Evolutionary conservation across 2,888 invertebrate species (phyloP), one percentile per base, ranked within the genome.

Genomic region (Sesia apiformis): DNA sequence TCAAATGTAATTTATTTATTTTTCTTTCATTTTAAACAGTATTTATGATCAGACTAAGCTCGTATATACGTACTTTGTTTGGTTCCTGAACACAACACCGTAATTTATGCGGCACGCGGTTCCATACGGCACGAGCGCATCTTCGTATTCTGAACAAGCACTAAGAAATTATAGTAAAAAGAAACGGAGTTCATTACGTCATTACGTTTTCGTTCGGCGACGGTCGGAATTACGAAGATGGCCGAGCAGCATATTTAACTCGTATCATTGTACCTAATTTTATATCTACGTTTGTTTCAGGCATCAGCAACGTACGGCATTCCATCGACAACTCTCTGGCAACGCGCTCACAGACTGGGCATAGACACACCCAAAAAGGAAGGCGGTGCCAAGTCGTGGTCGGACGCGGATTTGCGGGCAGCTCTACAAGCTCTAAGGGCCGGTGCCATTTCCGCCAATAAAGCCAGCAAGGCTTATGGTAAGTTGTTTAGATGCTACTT

Each of bases 261-360:
- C n/a, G n/a, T n/a, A n/a, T n/a, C n/a, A 42, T 5, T 42, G 42
- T 42, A 7, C 7, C 2, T 42, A 42, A 6, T 42, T 42, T 5
- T 42, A 6, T 42, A 7, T 42, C 2, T 42, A 42, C 38, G 6
- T 52, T 63, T 60, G 4, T 23, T 23, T 23, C 70, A 92, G 92
- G 94, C 95, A 54, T 94, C 95, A 64, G 93, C 96, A 50, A 94
- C 94, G 38, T 97, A 94, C 80, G 96, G 96, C 63, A 97, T 97
- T 72, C 97, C 97, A 54, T 96, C 96, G 55, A 97, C 97, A 53
- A 97, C 96, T 7, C 90, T 97, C 43, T 97, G 97, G 97, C 96
- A 97, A 84, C 91, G 96, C 64, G 97, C 97, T 41, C 96, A 96
- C 83, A 91, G 96, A 55, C 87, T 96, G 72, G 96, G 96, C 63